Conservation (phyloP, 2,113 vertebrate genomes). For the Bothrops jararaca region DNA sequence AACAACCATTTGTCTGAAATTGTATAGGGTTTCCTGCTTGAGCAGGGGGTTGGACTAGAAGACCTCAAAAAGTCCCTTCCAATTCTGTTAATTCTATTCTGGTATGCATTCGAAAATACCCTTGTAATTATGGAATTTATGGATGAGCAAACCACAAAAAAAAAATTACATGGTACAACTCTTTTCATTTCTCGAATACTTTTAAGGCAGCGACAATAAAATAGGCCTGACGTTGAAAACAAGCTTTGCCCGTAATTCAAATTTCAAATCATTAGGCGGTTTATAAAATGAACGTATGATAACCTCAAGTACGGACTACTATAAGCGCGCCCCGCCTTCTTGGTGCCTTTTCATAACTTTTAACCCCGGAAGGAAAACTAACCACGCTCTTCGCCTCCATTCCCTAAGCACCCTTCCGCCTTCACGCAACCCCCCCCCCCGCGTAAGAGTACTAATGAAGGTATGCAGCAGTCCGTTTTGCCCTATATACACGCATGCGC, state of each 20-base stretch:
- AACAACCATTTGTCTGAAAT: not conserved
- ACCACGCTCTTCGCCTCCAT: no score
- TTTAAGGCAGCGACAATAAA: not conserved
- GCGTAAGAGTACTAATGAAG: not conserved
- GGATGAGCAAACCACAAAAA: not conserved
- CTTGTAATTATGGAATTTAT: not conserved
- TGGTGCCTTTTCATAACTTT: not conserved
- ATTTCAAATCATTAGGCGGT: not conserved
- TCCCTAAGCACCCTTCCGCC: not conserved
- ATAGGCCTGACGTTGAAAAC: not conserved
- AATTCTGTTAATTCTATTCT: not conserved
- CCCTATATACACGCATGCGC: conserved; percentile 30
- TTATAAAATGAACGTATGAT: not conserved
- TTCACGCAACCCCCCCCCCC: not conserved
- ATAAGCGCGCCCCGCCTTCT: not conserved
- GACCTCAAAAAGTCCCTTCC: not conserved
- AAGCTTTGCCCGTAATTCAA: not conserved
- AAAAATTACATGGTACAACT: not conserved
- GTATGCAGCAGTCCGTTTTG: not conserved
- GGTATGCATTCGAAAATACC: not conserved
- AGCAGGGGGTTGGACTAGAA: not conserved
- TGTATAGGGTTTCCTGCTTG: not conserved
- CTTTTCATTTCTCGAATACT: not conserved
- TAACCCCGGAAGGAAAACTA: not conserved
- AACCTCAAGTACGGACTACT: not conserved